Evolutionary conservation across 2,888 invertebrate species (phyloP), one percentile per base, ranked within the genome.

Genomic region (Celastrina argiolus): DNA sequence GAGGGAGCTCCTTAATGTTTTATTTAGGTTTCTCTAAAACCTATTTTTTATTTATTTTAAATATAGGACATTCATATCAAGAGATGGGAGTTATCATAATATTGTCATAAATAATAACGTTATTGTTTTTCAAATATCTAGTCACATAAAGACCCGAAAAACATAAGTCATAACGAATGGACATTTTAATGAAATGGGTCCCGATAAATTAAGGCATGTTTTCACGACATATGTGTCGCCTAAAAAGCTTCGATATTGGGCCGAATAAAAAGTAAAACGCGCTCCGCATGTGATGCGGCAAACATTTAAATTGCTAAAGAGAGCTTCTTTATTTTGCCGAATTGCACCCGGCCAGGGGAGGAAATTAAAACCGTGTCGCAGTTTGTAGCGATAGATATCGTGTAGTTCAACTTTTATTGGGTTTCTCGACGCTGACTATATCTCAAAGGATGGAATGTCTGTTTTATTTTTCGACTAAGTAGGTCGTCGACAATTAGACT

Each of bases 221-320:
- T 58, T 58, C 31, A n/a, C 58, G 58, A 58, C 58, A 58, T 58
- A 31, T 16, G 31, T 16, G n/a, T 58, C 31, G 31, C 58, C 58
- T 31, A 28, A 58, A 56, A 31, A 58, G 31, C 31, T 18, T 31
- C 58, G 58, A 58, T 58, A 58, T 58, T 31, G 31, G 31, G 16
- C 31, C 42, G 14, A 66, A 65, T 56, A 18, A 14, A 36, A 65
- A 59, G 63, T 34, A 64, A 67, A 59, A 59, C 6, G 22, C 18
- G 36, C 16, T 2, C 59, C 22, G 36, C 36, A 36, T 61, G 45
- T 51, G 39, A 66, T 66, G 51, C 58, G 59, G 61, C 66, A 66
- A 34, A 66, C 66, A 67, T 70, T 70, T 69, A 70, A 69, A 69
- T 70, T 68, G 70, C 66, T 66, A 65, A 67, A 65, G 66, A 56